Conservation (phyloP, 2,888 invertebrate species). For the Noctua janthina region DNA sequence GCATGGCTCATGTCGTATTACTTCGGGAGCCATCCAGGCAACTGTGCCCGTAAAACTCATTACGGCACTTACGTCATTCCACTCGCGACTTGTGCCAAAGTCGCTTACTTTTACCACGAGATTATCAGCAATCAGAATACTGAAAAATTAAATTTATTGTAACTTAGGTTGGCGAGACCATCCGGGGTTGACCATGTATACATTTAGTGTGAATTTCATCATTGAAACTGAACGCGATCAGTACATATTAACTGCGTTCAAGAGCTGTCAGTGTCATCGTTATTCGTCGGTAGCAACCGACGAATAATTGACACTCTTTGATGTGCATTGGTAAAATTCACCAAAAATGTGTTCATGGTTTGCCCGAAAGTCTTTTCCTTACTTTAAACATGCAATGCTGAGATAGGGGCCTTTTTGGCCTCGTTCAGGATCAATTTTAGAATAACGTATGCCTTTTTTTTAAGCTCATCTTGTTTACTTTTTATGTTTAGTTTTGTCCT, state of each 20-base stretch:
- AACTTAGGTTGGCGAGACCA: background rate
- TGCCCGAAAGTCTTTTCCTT: background rate
- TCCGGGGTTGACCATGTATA: background rate
- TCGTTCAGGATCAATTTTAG: no score
- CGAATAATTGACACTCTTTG: background rate
- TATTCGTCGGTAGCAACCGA: no score
- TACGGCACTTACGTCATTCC: slow-evolving; percentile 98
- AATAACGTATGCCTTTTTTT: no score
- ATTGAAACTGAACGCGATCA: background rate
- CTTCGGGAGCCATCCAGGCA: slow-evolving; percentile 99
- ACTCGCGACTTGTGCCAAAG: slow-evolving; percentile 98
- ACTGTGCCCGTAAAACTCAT: slow-evolving; percentile 99
- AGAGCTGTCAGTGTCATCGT: background rate
- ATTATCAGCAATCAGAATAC: slow-evolving; percentile 95
- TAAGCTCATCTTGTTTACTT: no score
- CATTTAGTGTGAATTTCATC: background rate
- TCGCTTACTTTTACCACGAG: slow-evolving; percentile 98
- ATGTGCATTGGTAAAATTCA: background rate
- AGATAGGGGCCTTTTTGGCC: no score
- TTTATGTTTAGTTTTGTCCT: no score
- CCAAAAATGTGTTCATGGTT: background rate
- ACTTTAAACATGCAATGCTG: background rate
- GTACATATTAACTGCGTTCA: background rate
- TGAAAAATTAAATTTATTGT: slow-evolving; percentile 75
- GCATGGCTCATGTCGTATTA: slow-evolving; percentile 98